Evolutionary conservation across 2,797 vertebrate genomes (phyloP).

Genomic region (Sebastes kiyomatsui): DNA sequence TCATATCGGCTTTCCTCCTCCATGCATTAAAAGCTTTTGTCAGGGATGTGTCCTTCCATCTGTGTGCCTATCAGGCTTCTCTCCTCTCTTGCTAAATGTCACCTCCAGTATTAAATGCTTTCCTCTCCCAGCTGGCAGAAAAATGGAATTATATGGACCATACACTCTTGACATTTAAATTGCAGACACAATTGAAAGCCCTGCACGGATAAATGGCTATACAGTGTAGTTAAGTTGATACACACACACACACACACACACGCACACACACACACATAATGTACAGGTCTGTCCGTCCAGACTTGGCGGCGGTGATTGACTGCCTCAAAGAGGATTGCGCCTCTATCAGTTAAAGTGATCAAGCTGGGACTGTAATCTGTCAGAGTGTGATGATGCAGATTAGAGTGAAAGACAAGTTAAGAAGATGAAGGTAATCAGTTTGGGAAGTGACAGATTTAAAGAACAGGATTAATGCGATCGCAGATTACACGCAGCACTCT

Average conservation of each 20-base stretch:
- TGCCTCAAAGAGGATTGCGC: conserved; percentile 50
- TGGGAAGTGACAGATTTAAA: conserved; percentile 64
- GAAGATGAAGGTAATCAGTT: conserved; percentile 72
- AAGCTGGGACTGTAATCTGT: conserved; percentile 54
- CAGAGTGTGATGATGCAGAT: conserved; percentile 58
- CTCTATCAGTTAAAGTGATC: conserved; percentile 56
- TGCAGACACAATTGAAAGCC: conserved; percentile 53
- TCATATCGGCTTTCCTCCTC: conserved; percentile 20
- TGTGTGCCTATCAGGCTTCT: conserved; percentile 36
- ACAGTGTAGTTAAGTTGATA: conserved; percentile 15
- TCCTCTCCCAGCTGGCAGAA: conserved; percentile 51
- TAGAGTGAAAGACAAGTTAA: conserved; percentile 63
- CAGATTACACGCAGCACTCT: conserved; percentile 55
- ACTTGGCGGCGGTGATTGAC: conserved; percentile 41
- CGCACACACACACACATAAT: not conserved
- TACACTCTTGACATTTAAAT: conserved; percentile 71
- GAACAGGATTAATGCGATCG: conserved; percentile 66
- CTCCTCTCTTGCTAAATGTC: conserved; percentile 66
- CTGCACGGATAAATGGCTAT: conserved; percentile 46
- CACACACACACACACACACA: not conserved
- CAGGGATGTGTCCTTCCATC: conserved; percentile 53
- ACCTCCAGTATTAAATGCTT: conserved; percentile 59
- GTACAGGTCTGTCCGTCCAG: conserved; percentile 29
- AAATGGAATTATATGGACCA: conserved; percentile 65
- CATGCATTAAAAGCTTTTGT: conserved; percentile 42